Base-by-base conservation (phyloP, 2,113 vertebrate genomes). In the Chamaetylas fuelleborni region DNA sequence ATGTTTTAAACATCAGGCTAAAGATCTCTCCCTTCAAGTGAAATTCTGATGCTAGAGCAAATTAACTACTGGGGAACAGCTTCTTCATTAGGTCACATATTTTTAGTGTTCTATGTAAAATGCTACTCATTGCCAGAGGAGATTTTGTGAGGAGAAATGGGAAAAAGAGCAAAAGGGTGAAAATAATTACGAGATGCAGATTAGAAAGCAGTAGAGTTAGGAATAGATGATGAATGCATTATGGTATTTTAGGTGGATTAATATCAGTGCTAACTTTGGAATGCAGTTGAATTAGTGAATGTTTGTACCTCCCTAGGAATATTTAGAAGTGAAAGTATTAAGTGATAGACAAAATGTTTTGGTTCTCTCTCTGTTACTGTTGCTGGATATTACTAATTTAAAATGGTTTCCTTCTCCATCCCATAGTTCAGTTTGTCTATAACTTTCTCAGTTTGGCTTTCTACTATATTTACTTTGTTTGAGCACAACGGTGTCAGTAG, bases 141-240 rank as follows among this genome's bases (percentile, higher is more conserved):
- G 51, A 79, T 83, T 61, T 85, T 69, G 38, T 45, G 31, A 90
- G 8, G 11, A 85, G n/a, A 76, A 71, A 50, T n/a, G 36, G 6
- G n/a, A 34, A 84, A 58, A 42, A 79, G 57, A 89, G 64, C 14
- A 85, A 83, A 86, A 91, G n/a, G 43, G 17, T 80, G 40, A 91
- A 95, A 85, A 76, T 85, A 93, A 72, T 91, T 80, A 87, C 10
- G 33, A 95, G 19, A 61, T 83, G 61, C 9, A 65, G 73, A 91
- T 88, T 60, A 79, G 36, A 64, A 92, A 84, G 53, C 38, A 76
- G 40, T 54, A 12, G 11, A 20, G 7, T 31, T 60, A 73, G 72
- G 47, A 73, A 60, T 78, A 43, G 65, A 60, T 70, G 31, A 57
- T 57, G 16, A 90, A 76, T 57, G 8, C 8, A 62, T 72, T 79